phyloP scores from a whole-genome alignment of 2,797 vertebrate genomes.

The Pangasius krempfi region DNA sequence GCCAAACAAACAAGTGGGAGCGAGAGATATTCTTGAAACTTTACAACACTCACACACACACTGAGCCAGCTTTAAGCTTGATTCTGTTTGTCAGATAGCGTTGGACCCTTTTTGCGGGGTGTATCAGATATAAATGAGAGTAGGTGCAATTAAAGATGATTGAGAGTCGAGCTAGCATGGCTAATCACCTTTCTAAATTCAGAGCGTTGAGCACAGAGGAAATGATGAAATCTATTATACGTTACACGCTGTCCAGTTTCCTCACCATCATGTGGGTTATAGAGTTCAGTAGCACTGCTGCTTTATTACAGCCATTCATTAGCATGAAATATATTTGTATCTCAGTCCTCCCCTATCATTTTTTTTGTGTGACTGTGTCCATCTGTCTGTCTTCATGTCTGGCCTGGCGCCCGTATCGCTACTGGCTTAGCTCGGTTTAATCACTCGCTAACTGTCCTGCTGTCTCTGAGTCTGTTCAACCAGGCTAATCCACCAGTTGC shows the following conservation, averaged over 20 bases:
- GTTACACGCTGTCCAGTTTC: constrained; percentile 2
- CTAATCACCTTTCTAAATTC: constrained; percentile 20
- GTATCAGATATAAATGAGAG: constrained; percentile 8
- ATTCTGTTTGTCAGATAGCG: not conserved
- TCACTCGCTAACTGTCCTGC: constrained; percentile 73
- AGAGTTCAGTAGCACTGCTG: not conserved
- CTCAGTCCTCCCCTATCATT: constrained; percentile 29
- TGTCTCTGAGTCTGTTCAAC: constrained; percentile 68
- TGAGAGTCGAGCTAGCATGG: not conserved
- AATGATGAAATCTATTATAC: constrained; percentile 20
- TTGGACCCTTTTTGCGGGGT: not conserved
- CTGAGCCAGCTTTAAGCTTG: not conserved
- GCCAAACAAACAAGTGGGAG: not conserved
- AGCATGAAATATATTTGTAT: constrained; percentile 40
- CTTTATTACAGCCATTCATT: constrained; percentile 41
- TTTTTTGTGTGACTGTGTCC: constrained; percentile 27
- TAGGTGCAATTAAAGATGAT: constrained; percentile 15
- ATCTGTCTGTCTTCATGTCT: constrained; percentile 57
- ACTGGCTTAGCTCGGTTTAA: constrained; percentile 76
- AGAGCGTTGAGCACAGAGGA: constrained; percentile 1
- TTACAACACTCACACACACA: not conserved
- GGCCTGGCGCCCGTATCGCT: constrained; percentile 67
- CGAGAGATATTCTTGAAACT: not conserved
- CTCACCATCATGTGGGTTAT: not conserved
- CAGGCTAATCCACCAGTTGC: constrained; percentile 73